phyloP scores from a whole-genome alignment of 2,113 vertebrate species.

The Calonectris borealis region DNA sequence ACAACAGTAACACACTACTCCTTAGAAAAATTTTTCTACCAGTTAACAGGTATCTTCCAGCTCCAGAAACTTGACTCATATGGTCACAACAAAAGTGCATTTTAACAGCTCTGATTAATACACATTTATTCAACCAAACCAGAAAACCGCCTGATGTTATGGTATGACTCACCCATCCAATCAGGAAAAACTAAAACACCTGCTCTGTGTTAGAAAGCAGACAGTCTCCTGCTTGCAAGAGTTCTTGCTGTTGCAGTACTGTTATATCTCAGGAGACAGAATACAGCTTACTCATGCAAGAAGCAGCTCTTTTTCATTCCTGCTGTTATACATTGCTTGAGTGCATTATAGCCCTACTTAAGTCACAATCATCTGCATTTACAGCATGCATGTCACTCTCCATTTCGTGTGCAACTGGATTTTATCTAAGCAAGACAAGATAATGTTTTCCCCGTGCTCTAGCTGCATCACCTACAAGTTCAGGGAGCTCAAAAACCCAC shows the following conservation, averaged over 20 bases:
- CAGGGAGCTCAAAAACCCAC: not conserved
- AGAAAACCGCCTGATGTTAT: conserved; percentile 29
- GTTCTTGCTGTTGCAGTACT: not conserved
- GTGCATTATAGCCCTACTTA: not conserved
- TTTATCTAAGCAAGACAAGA: not conserved
- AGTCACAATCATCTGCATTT: not conserved
- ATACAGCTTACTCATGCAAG: conserved; percentile 11
- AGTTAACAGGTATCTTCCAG: not conserved
- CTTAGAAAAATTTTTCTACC: not conserved
- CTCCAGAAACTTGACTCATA: not conserved
- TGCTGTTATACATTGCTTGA: not conserved
- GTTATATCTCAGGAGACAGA: not conserved
- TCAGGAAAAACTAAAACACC: not conserved
- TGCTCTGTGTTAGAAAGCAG: not conserved
- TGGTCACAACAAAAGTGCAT: not conserved
- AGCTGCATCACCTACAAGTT: not conserved
- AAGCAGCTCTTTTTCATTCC: not conserved
- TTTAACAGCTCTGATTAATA: not conserved
- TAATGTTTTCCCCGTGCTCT: not conserved
- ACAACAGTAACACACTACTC: not conserved
- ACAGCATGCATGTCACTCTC: not conserved
- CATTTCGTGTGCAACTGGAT: not conserved
- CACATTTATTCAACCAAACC: not conserved
- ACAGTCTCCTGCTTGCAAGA: not conserved
- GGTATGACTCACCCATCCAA: conserved; percentile 23